Percentiles rank a stretch among this genome's conserved stretches.
Evolutionary conservation across 2,888 invertebrate species (phyloP).

Genomic region (Abrostola triplasia): DNA sequence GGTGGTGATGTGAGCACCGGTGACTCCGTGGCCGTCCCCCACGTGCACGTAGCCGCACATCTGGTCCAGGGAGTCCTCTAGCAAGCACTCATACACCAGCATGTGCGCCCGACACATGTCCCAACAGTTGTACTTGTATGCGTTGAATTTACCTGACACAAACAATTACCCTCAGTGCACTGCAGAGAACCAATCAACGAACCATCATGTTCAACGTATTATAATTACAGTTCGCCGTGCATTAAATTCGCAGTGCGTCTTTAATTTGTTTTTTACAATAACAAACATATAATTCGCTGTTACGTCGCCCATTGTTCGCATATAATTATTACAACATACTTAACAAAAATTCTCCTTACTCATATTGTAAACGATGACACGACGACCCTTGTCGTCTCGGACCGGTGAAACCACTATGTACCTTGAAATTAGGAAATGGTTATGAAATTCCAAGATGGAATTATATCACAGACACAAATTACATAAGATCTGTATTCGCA

Average conservation of each 20-base stretch:
- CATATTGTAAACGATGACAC: slow-evolving; percentile 91
- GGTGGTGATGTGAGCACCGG: slow-evolving; percentile 90
- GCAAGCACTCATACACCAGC: slow-evolving; percentile 92
- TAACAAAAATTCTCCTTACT: slow-evolving; percentile 79
- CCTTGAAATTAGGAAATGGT: slow-evolving; percentile 80
- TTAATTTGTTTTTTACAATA: slow-evolving; percentile 3
- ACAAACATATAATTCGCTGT: slow-evolving; percentile 40
- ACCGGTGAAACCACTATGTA: slow-evolving; percentile 93
- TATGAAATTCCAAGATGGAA: slow-evolving; percentile 65
- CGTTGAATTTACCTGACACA: slow-evolving; percentile 90
- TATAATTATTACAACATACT: slow-evolving; percentile 42
- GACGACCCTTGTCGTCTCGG: slow-evolving; percentile 91
- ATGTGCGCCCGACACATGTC: slow-evolving; percentile 92
- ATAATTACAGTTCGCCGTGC: slow-evolving; percentile 26
- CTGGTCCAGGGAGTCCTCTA: slow-evolving; percentile 93
- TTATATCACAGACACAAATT: slow-evolving; percentile 63
- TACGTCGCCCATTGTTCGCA: slow-evolving; percentile 36
- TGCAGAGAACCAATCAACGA: neutral
- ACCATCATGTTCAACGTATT: neutral
- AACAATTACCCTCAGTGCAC: slow-evolving; percentile 7
- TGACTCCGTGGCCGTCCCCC: slow-evolving; percentile 90
- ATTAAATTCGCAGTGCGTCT: slow-evolving; percentile 29
- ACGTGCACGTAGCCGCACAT: slow-evolving; percentile 93
- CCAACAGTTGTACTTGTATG: slow-evolving; percentile 89
- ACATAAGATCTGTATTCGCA: slow-evolving; percentile 55